Evolutionary conservation across 1,140 invertebrate species (phyloP).

Genomic region (Chironomus tepperi): DNA sequence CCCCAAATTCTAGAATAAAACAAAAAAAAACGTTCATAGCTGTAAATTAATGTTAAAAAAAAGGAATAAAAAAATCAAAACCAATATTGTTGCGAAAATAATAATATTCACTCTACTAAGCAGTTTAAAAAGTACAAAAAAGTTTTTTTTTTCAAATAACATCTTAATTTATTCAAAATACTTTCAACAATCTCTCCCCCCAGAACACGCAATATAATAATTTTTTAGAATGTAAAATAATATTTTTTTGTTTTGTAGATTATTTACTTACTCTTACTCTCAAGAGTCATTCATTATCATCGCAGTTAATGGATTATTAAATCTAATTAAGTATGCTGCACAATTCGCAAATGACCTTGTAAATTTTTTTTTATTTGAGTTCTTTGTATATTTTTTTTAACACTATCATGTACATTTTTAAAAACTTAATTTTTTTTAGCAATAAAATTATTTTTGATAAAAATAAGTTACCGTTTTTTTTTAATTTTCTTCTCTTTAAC

Average conservation of each 20-base stretch:
- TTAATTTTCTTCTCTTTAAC: too few species aligned
- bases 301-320: neutral
- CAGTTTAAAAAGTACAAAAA: conserved; percentile 22
- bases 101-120: conserved; percentile 16
- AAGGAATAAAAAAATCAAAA: too few species aligned
- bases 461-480: neutral
- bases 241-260: conserved; percentile 7
- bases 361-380: neutral
- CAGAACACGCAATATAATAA: neutral
- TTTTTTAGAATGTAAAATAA: neutral
- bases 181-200: conserved; percentile 20
- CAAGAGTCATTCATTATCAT: conserved; percentile 7
- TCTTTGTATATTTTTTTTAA: conserved; percentile 2
- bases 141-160: neutral
- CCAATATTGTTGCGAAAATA: neutral
- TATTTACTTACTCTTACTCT: neutral
- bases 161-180: conserved; percentile 23
- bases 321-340: conserved; percentile 6
- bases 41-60: conserved; percentile 11
- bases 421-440: neutral
- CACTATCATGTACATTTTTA: neutral
- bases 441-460: conserved; percentile 10
- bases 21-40: neutral
- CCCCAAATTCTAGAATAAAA: too few species aligned
- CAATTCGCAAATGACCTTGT: neutral